Evolutionary conservation across 2,113 vertebrate species (phyloP), one percentile per base, ranked within the genome.

Genomic region (Casuarius casuarius): DNA sequence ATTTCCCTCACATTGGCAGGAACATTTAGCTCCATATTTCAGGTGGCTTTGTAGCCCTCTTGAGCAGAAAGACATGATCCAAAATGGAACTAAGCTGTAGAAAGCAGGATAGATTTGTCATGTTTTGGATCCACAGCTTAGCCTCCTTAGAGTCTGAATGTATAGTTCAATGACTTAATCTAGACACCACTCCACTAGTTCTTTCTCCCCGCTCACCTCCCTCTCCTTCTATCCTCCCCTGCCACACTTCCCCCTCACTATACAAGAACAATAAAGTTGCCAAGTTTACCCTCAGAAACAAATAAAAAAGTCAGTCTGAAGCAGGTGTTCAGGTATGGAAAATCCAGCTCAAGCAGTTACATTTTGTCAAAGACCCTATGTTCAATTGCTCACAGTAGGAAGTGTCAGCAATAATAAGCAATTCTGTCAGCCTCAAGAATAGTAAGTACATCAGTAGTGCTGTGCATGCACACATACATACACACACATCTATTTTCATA

Each of bases 401-500:
- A 48, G 18, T 72, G 75, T 82, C 58, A 91, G 63, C 35, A 89
- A 54, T 44, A 84, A 78, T 74, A 90, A 63, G 51, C 72, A 93
- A 63, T 65, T 84, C 68, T 61, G 42, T 29, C 87, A 89, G 10
- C 9, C 48, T 72, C 80, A 59, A 33, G 42, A 81, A 35, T 3
- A 63, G 3, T 3, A 56, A 89, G 71, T 23, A 70, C 4, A 1
- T 31, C 22, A 73, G 81, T 5, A 83, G 18, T 46, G 56, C 77
- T 82, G 66, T 61, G 70, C 89, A 56, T 7, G 35, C 29, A 49
- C 54, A 79, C 31, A 33, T 59, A 58, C 18, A 31, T 18, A 74
- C 38, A 35, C 4, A 7, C 89, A 42, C 23, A 59, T 23, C 35
- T 91, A 22, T 85, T 95, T 97, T 95, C 82, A 84, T 63, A 95